Evolutionary conservation across 2,113 vertebrate genomes (phyloP).

Genomic region (Actenoides hombroni): DNA sequence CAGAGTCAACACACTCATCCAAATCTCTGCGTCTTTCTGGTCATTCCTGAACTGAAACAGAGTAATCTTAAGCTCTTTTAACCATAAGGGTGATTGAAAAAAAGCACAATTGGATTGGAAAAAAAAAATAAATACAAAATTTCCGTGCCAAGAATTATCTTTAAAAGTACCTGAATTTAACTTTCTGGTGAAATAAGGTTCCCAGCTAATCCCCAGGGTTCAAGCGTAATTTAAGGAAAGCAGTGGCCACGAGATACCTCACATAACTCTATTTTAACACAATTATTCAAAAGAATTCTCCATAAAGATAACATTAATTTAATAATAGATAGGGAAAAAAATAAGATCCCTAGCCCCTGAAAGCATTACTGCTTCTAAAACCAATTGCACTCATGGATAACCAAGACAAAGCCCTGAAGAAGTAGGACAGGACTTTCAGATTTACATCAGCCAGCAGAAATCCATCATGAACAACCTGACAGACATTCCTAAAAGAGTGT

Average conservation of each 20-base stretch:
- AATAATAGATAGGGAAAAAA: background rate
- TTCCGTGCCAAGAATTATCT: background rate
- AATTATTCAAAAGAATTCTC: background rate
- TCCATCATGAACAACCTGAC: background rate
- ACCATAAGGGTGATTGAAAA: background rate
- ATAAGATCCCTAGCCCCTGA: background rate
- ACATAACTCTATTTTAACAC: background rate
- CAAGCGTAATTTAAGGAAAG: background rate
- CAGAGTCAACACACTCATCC: background rate
- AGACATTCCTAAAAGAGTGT: background rate
- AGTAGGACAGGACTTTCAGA: background rate
- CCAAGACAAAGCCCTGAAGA: background rate
- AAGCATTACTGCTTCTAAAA: background rate
- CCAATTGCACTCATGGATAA: no score
- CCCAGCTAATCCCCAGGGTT: background rate
- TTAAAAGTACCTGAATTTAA: background rate
- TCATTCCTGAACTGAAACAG: background rate
- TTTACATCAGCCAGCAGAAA: background rate
- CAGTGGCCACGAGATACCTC: no score
- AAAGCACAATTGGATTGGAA: background rate
- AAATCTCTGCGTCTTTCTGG: background rate
- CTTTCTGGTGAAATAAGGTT: background rate
- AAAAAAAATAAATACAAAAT: no score
- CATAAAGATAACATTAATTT: background rate
- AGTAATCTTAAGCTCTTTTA: background rate